Base-by-base conservation (phyloP, 2,888 invertebrate species). In the Nomada flava region DNA sequence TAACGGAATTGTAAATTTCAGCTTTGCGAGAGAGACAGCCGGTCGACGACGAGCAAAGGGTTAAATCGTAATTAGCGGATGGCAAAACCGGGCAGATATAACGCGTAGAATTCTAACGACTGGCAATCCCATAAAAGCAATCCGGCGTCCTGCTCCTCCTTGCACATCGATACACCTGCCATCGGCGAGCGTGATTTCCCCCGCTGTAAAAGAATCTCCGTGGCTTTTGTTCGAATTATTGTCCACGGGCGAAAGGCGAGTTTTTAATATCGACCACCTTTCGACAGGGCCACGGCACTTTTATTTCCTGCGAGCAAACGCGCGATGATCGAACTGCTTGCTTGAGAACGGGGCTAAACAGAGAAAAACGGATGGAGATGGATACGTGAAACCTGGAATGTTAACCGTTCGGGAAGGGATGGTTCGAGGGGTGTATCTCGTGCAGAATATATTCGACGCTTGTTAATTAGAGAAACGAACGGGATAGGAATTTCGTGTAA, bases 51-150 rank as follows among this genome's bases (percentile, higher is more conserved):
- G 69, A 60, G 53, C 81, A 83, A 84, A 84, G 88, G 84, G 82
- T 88, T 84, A 80, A 88, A 79, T 82, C 81, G 82, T 85, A 88
- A 88, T 88, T 88, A 88, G 82, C 86, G 85, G 77, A 85, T 84
- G 76, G 81, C 69, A 79, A 82, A 88, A 78, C 76, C 73, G 64
- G 64, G 26, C 76, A 60, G 74, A 15, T 69, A 83, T 57, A 59
- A 74, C 73, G 65, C 72, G 79, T 78, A 76, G 83, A 78, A 83
- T 80, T 79, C 83, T 84, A 83, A 78, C 82, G 72, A 75, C 62
- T 23, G 47, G 69, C 75, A 72, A 79, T 76, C 74, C 78, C 72
- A 75, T 79, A 85, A 82, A 84, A 83, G 83, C 79, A 57, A 18
- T 7, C 47, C 47, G 7, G 44, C 20, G 44, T 42, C 23, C 36